Conservation (phyloP, 2,888 invertebrate genomes). For the Rhagium mordax region DNA sequence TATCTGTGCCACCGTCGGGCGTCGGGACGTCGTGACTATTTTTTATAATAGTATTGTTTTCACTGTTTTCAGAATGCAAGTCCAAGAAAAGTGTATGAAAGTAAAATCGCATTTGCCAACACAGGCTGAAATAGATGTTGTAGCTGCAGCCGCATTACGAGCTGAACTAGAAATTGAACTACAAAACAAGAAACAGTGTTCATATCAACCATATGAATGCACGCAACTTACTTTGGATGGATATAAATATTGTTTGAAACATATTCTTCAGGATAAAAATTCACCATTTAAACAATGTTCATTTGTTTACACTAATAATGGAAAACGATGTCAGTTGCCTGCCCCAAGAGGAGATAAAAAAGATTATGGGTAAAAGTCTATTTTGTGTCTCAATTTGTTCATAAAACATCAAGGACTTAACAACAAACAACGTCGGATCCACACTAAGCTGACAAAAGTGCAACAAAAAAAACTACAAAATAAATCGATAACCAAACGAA, state of each 20-base stretch:
- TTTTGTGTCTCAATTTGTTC: too few species aligned
- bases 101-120: constrained; percentile 2
- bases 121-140: constrained; percentile 24
- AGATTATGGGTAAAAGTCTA: constrained; percentile 74
- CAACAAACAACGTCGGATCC: too few species aligned
- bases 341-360: constrained; percentile 83
- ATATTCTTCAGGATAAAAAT: constrained; percentile 86
- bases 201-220: constrained; percentile 79
- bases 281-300: constrained; percentile 90
- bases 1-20: neutral
- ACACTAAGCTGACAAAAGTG: too few species aligned
- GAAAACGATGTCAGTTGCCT: constrained; percentile 84
- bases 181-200: constrained; percentile 75
- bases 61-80: constrained; percentile 25
- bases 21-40: too few species aligned
- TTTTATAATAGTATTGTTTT: neutral
- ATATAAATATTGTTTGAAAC: constrained; percentile 84
- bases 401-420: too few species aligned
- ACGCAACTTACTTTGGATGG: constrained; percentile 79
- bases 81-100: constrained; percentile 24
- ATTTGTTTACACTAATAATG: constrained; percentile 78
- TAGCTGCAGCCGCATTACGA: constrained; percentile 62
- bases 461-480: too few species aligned
- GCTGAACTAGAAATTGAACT: constrained; percentile 77
- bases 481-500: too few species aligned